Percentiles rank a stretch among this genome's conserved stretches.
phyloP scores from a whole-genome alignment of 2,113 vertebrate genomes.

The Cryptoleucopteryx plumbea region DNA sequence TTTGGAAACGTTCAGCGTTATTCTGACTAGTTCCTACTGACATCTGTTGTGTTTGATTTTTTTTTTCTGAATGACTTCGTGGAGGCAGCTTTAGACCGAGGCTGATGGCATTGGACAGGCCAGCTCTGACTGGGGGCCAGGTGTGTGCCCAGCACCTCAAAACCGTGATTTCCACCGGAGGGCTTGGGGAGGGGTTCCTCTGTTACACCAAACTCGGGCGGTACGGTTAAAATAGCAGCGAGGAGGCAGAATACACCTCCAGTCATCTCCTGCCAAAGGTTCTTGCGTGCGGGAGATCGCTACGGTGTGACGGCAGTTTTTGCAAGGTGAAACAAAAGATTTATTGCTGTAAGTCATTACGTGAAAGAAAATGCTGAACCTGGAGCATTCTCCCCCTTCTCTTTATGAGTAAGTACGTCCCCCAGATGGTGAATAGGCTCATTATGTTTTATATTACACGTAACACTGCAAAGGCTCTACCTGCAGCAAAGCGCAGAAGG shows the following conservation, averaged over 20 bases:
- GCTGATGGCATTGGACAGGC: neutral
- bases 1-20: neutral
- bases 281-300: neutral
- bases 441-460: neutral
- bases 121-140: neutral
- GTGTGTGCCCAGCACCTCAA: neutral
- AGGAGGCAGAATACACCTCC: neutral
- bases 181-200: neutral
- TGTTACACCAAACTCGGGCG: too few relatives aligned
- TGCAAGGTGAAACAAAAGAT: neutral
- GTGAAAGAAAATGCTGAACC: neutral
- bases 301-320: neutral
- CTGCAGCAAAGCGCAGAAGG: neutral
- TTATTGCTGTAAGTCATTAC: neutral
- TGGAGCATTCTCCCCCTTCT: neutral
- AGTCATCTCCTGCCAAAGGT: neutral
- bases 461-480: neutral
- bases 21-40: neutral
- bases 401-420: neutral
- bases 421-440: neutral
- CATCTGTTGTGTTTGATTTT: neutral
- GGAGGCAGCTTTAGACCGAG: neutral
- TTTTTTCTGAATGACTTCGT: neutral
- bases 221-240: neutral
- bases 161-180: neutral